Conservation (phyloP, 2,113 vertebrate genomes). For the Otus sunia region DNA sequence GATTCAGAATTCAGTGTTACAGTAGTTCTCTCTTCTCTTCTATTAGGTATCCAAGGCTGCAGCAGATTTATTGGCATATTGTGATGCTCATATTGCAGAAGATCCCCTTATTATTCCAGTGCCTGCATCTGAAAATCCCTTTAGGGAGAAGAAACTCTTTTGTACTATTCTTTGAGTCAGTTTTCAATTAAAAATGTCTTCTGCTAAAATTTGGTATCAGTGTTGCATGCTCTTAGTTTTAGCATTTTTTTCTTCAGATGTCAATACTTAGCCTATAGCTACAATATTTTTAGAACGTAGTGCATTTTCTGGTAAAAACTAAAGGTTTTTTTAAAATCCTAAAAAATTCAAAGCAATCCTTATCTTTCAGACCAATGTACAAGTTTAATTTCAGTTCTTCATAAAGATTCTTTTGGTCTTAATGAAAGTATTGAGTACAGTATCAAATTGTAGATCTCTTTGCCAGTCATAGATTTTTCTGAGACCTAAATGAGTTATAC, state of each 20-base stretch:
- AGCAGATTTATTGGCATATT: conserved; percentile 95
- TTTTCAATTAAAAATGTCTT: conserved; percentile 11
- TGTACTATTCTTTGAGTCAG: conserved; percentile 92
- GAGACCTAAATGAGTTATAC: conserved; percentile 18
- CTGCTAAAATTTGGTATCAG: background rate
- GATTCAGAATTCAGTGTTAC: background rate
- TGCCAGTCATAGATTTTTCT: conserved; percentile 49
- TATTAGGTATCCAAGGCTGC: conserved; percentile 94
- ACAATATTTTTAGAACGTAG: conserved; percentile 20
- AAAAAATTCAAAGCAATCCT: background rate
- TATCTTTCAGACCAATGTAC: background rate
- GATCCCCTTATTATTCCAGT: conserved; percentile 96
- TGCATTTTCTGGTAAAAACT: conserved; percentile 23
- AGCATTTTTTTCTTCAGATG: background rate
- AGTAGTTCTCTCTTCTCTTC: conserved; percentile 30
- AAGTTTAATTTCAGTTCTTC: conserved; percentile 18
- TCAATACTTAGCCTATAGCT: background rate
- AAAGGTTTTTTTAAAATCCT: background rate
- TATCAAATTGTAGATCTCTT: conserved; percentile 19
- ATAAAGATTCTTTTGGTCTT: background rate
- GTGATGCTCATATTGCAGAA: conserved; percentile 92
- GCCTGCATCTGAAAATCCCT: conserved; percentile 97
- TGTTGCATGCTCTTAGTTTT: conserved; percentile 62
- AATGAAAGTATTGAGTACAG: background rate
- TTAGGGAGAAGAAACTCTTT: conserved; percentile 99